Conservation (phyloP, 1,140 invertebrate genomes). For the Bacillus rossius region DNA sequence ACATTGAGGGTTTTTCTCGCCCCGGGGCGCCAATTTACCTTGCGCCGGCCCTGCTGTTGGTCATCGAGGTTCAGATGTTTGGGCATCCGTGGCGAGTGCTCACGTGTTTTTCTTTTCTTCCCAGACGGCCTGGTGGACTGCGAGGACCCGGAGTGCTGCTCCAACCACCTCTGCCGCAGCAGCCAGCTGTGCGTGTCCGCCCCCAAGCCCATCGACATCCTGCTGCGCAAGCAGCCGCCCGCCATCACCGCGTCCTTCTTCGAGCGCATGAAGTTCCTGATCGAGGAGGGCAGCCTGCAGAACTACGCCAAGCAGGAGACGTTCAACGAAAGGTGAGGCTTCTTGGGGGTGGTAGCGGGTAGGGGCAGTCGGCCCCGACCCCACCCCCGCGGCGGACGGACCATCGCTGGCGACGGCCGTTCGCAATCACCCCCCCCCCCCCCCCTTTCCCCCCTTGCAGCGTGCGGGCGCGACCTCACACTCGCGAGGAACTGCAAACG, state of each 20-base stretch:
- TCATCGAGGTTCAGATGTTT: too few species aligned
- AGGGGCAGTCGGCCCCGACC: too few species aligned
- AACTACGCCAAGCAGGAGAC: conserved; percentile 91
- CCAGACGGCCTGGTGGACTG: conserved; percentile 94
- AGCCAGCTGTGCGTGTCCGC: conserved; percentile 87
- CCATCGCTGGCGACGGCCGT: too few species aligned
- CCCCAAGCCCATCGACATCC: conserved; percentile 89
- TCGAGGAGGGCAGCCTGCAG: conserved; percentile 95
- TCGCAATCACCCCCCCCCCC: neutral
- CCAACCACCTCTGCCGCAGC: conserved; percentile 68
- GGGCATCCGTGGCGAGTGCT: too few species aligned
- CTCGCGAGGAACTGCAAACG: too few species aligned
- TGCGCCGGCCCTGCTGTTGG: too few species aligned
- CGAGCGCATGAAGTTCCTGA: conserved; percentile 96
- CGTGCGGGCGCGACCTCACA: too few species aligned
- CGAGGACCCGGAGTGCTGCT: conserved; percentile 96
- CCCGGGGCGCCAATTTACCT: too few species aligned
- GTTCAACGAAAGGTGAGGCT: conserved; percentile 91
- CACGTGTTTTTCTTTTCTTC: too few species aligned
- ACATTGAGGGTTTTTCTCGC: too few species aligned
- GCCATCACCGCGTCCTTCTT: conserved; percentile 96
- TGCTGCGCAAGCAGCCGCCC: conserved; percentile 89
- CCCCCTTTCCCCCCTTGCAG: conserved; percentile 32
- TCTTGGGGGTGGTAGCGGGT: too few species aligned
- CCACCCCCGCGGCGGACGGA: too few species aligned